These are phyloP conservation scores for Sanderia malayensis DNA, from an alignment of 30 jellyfish, hydroid and myxozoan species.

Conservation along the genomic window DNA sequence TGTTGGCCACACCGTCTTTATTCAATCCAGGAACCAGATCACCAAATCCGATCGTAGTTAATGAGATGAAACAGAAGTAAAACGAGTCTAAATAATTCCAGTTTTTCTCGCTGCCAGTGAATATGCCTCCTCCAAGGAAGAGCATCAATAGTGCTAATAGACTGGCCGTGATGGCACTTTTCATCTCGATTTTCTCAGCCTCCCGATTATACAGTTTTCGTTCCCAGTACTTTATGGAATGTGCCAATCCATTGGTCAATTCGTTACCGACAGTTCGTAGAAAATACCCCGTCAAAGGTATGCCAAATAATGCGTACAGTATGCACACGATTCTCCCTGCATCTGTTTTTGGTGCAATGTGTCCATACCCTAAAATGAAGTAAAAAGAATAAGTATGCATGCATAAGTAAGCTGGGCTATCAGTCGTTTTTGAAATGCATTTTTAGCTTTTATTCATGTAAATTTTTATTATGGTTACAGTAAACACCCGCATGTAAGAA, in stretches of 20 bases:
- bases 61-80: conserved; percentile 74
- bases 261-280: conserved; percentile 93
- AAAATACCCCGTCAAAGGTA: conserved; percentile 85
- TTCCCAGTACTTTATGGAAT: conserved; percentile 56
- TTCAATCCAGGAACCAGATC: conserved; percentile 76
- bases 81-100: conserved; percentile 77
- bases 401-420: too few species aligned
- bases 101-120: conserved; percentile 46
- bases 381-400: not conserved
- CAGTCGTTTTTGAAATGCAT: too few species aligned
- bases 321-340: conserved; percentile 82
- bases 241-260: conserved; percentile 58
- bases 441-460: too few species aligned
- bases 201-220: conserved; percentile 74
- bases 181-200: conserved; percentile 84
- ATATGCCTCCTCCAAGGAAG: conserved; percentile 65
- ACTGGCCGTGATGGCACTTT: conserved; percentile 72
- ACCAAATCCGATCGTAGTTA: conserved; percentile 90
- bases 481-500: too few species aligned
- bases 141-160: conserved; percentile 64
- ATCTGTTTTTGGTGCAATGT: conserved; percentile 68
- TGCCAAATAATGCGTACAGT: conserved; percentile 78
- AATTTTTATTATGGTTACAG: too few species aligned
- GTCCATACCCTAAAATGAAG: conserved; percentile 76
- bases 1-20: not conserved